phyloP scores from a whole-genome alignment of 2,113 vertebrate species.

The Gopherus flavomarginatus region DNA sequence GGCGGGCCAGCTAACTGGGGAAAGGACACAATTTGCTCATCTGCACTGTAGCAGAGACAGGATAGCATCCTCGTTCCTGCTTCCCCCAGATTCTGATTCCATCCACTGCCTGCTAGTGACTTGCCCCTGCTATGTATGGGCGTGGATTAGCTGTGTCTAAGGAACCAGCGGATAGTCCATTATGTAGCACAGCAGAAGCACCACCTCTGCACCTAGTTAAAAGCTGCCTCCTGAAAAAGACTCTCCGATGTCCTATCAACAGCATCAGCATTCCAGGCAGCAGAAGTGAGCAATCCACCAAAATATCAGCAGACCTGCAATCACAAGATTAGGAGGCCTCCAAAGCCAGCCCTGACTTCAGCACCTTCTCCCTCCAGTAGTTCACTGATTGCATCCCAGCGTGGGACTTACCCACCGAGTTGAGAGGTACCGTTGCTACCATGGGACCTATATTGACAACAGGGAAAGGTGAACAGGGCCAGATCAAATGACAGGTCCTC shows the following conservation, averaged over 20 bases:
- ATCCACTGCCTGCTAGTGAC: neutral
- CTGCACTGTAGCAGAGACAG: neutral
- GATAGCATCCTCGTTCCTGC: fast-evolving
- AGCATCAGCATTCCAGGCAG: neutral
- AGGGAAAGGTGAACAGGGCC: neutral
- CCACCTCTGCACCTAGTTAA: neutral
- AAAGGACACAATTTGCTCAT: neutral
- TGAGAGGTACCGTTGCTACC: neutral
- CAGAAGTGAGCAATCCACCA: neutral
- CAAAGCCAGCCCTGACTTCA: neutral
- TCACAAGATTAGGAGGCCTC: neutral
- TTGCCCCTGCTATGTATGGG: neutral
- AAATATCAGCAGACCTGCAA: neutral
- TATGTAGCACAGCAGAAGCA: neutral
- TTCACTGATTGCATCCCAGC: neutral
- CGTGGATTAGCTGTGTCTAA: neutral
- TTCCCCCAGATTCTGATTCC: neutral
- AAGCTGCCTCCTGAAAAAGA: neutral
- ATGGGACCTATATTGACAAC: neutral
- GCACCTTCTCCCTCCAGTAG: neutral
- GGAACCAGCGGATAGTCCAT: neutral
- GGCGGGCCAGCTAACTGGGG: neutral
- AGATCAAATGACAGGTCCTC: neutral
- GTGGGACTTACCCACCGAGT: neutral
- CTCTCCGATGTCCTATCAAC: neutral